Evolutionary conservation across 2,888 invertebrate species (phyloP), one percentile per base, ranked within the genome.

Genomic region (Chrysolina haemoptera): DNA sequence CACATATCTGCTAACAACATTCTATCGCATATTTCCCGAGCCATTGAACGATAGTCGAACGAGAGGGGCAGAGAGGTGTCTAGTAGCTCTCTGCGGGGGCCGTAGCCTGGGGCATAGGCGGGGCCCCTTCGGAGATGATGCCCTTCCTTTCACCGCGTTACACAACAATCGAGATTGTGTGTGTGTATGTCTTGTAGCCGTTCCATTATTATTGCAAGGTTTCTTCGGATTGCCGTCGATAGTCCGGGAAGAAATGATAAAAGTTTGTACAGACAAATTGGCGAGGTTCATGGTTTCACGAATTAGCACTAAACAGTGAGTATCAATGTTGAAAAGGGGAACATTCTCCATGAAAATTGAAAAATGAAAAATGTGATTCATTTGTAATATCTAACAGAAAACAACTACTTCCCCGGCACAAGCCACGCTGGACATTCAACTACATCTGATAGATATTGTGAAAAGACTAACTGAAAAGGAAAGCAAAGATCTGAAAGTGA

Each of bases 121-220:
- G 86, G 86, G 88, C 84, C 84, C 85, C 84, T 81, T 83, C 81
- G 85, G 85, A 87, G 87, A 87, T 87, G 87, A 84, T 87, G 87
- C 87, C 87, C 87, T 87, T 87, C 87, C 87, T 87, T 87, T 87
- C 87, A 87, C 87, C 84, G 83, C 82, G 86, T 87, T 87, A 87
- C 87, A 87, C 87, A 87, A 87, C 86, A 82, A 81, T 78, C 79
- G 80, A 80, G 80, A 80, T 81, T 81, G 82, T 83, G 82, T 82
- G 79, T 81, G 78, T 79, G 78, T 79, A 78, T 80, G 73, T 72
- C 67, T 67, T 78, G 74, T 73, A 76, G 76, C 72, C 76, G 74
- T 71, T 76, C 78, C 71, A 76, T 76, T 76, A 74, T 76, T 78
- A 76, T 78, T 76, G 79, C 79, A 79, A 79, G 79, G 79, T 79